Conservation (phyloP, 2,113 vertebrate genomes). For the Cyprinodon variegatus region DNA sequence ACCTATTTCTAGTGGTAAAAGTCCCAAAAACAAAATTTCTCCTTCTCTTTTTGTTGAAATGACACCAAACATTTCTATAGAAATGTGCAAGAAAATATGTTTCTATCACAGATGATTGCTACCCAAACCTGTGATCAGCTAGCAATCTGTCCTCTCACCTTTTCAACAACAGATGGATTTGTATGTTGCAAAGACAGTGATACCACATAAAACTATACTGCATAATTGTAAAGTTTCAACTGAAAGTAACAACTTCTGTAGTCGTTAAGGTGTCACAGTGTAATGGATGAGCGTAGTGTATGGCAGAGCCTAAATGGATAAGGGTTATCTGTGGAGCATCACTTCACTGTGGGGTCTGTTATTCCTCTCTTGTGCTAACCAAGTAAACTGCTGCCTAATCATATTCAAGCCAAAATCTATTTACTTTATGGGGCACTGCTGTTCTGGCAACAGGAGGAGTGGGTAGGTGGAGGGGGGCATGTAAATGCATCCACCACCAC, state of each 20-base stretch:
- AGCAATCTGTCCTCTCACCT: too few species aligned
- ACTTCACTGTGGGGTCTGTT: slow-evolving; percentile 69
- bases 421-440: slow-evolving; percentile 67
- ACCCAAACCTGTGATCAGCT: too few species aligned
- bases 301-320: slow-evolving; percentile 73
- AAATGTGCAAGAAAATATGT: too few species aligned
- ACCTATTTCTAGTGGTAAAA: too few species aligned
- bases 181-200: too few species aligned
- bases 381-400: slow-evolving; percentile 75
- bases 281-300: slow-evolving; percentile 73
- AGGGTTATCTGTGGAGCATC: slow-evolving; percentile 78
- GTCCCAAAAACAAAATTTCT: too few species aligned
- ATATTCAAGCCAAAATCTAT: slow-evolving; percentile 72
- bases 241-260: neutral
- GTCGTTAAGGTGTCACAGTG: slow-evolving; percentile 35
- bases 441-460: slow-evolving; percentile 59
- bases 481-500: slow-evolving; percentile 54
- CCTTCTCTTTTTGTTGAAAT: too few species aligned
- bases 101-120: too few species aligned
- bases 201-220: too few species aligned
- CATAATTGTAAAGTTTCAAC: neutral
- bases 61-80: too few species aligned
- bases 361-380: slow-evolving; percentile 73
- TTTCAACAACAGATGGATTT: too few species aligned
- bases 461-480: slow-evolving; percentile 45